A percentile compares a stretch with the other conserved stretches of the same genome.
phyloP scores from a whole-genome alignment of 1,140 invertebrate genomes.

The Leptinotarsa lineolata region DNA sequence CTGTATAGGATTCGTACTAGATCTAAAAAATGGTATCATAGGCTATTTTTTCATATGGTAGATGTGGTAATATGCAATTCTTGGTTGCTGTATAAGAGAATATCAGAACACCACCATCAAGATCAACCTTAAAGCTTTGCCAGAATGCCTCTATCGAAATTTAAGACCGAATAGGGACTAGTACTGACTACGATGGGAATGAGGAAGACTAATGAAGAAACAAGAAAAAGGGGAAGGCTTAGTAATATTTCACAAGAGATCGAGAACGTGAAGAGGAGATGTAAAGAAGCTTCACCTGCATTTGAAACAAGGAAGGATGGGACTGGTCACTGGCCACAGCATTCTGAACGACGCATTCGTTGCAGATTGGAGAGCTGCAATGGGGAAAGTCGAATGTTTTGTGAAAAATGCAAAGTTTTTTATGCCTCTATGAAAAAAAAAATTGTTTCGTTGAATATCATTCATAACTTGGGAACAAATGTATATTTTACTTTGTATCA shows the following conservation, averaged over 20 bases:
- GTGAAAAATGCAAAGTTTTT: neutral
- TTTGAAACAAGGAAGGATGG: neutral
- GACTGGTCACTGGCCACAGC: neutral
- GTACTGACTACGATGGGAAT: neutral
- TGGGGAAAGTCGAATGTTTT: neutral
- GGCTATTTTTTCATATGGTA: neutral
- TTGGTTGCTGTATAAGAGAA: neutral
- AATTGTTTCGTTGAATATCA: neutral
- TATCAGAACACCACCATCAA: neutral
- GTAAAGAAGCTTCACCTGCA: neutral
- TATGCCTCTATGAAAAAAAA: neutral
- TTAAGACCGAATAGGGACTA: neutral
- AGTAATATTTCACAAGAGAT: too few species aligned
- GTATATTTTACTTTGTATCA: too few species aligned
- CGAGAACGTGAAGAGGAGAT: neutral
- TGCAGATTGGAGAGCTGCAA: neutral
- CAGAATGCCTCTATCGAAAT: neutral
- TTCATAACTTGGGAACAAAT: too few species aligned
- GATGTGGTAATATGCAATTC: slow-evolving; percentile 19
- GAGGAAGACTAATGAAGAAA: neutral
- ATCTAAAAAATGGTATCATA: neutral
- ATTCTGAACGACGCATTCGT: neutral
- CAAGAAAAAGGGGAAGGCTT: too few species aligned
- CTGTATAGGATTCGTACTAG: neutral
- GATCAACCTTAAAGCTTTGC: too few species aligned